Percentiles rank a stretch among this genome's conserved stretches.
These are phyloP conservation scores for Hyaena hyaena DNA, from an alignment of 2,113 vertebrate species.

Conservation along the genomic window DNA sequence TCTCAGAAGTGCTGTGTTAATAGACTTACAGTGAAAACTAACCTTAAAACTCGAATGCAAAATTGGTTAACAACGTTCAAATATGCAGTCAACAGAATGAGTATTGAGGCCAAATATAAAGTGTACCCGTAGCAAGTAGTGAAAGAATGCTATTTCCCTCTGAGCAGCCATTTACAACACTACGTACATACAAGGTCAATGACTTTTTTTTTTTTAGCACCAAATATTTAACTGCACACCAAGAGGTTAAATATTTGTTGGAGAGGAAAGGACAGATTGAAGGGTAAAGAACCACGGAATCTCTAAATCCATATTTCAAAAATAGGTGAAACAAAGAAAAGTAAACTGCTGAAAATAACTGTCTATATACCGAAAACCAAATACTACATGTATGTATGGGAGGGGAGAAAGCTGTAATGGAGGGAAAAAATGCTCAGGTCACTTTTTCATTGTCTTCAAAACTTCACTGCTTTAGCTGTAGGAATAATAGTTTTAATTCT, in stretches of 20 bases:
- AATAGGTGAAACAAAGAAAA: background rate
- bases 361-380: background rate
- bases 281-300: background rate
- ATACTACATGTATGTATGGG: background rate
- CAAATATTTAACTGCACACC: background rate
- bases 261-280: background rate
- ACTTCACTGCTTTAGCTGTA: background rate
- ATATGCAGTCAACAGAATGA: background rate
- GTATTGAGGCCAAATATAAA: background rate
- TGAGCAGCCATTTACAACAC: background rate
- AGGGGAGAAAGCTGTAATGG: background rate
- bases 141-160: background rate
- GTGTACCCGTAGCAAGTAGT: background rate
- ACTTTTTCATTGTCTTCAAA: background rate
- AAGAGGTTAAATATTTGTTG: background rate
- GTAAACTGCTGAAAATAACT: background rate
- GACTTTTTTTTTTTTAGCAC: background rate
- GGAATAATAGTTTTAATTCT: background rate
- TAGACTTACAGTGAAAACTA: background rate
- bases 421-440: background rate
- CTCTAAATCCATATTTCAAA: background rate
- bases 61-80: background rate
- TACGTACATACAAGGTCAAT: background rate
- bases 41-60: background rate
- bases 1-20: background rate